Percentiles rank a stretch among this genome's conserved stretches.
Conservation (phyloP, 2,797 vertebrate genomes). For the Cirrhinus molitorella region DNA sequence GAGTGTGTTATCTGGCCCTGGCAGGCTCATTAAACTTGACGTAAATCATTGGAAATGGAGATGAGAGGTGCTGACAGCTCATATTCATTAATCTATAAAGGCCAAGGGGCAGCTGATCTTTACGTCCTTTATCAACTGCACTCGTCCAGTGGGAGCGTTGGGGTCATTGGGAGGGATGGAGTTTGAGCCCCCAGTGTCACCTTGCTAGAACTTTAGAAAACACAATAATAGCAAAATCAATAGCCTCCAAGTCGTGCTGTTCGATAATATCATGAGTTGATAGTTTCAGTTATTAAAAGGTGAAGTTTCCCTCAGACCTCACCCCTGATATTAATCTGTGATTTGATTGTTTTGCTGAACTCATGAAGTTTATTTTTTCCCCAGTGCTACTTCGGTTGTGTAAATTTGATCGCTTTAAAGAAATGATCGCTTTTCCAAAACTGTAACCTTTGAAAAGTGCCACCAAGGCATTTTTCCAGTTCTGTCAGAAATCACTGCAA, state of each 20-base stretch:
- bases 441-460: slow-evolving; percentile 21
- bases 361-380: slow-evolving; percentile 19
- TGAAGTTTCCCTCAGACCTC: slow-evolving; percentile 40
- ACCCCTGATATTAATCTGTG: slow-evolving; percentile 58
- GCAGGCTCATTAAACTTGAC: slow-evolving; percentile 60
- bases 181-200: slow-evolving; percentile 49
- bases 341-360: slow-evolving; percentile 55
- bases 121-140: slow-evolving; percentile 67
- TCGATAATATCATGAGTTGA: slow-evolving; percentile 54
- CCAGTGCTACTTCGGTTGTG: not conserved
- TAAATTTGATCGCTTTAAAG: slow-evolving; percentile 39
- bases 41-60: slow-evolving; percentile 66
- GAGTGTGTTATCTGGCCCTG: slow-evolving; percentile 40
- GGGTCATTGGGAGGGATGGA: slow-evolving; percentile 48
- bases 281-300: slow-evolving; percentile 66
- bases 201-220: slow-evolving; percentile 61
- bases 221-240: slow-evolving; percentile 68
- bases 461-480: slow-evolving; percentile 21
- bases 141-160: slow-evolving; percentile 49
- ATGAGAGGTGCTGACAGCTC: slow-evolving; percentile 65
- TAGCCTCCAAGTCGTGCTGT: slow-evolving; percentile 52
- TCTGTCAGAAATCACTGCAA: slow-evolving; percentile 26
- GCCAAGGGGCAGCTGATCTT: slow-evolving; percentile 67
- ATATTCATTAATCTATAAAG: slow-evolving; percentile 66
- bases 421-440: slow-evolving; percentile 25